These are phyloP conservation scores for Hippocampus abdominalis DNA, from an alignment of 2,113 vertebrate genomes.

Conservation along the genomic window DNA sequence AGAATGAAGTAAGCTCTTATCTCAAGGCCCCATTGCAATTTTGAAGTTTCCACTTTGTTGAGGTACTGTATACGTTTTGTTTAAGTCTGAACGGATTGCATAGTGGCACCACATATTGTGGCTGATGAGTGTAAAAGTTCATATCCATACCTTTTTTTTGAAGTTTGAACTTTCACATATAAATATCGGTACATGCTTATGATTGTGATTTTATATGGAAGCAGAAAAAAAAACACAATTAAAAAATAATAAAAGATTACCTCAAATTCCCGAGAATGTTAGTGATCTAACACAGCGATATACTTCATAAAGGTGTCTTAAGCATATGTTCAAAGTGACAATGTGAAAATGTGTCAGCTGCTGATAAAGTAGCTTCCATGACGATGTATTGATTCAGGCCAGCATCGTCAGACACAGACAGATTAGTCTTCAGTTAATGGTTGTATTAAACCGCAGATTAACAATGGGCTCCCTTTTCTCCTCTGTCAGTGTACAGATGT, in stretches of 20 bases:
- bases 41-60: too few relatives aligned
- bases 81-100: too few relatives aligned
- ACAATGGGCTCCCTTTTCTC: constrained; percentile 50
- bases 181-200: background rate
- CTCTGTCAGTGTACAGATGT: constrained; percentile 54
- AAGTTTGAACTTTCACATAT: background rate
- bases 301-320: background rate
- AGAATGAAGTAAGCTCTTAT: too few relatives aligned
- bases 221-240: background rate
- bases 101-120: too few relatives aligned
- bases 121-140: too few relatives aligned
- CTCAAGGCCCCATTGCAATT: too few relatives aligned
- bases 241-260: background rate
- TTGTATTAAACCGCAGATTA: constrained; percentile 62
- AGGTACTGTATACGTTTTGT: too few relatives aligned
- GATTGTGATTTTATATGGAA: background rate
- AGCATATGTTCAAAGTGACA: background rate
- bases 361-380: constrained; percentile 14
- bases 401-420: constrained; percentile 32
- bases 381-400: constrained; percentile 46
- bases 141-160: too few relatives aligned
- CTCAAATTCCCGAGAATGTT: background rate
- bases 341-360: background rate
- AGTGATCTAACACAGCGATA: background rate
- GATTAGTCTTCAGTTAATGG: constrained; percentile 53